Base-by-base conservation (phyloP, 1,140 invertebrate species). In the Leptinotarsa lineolata region DNA sequence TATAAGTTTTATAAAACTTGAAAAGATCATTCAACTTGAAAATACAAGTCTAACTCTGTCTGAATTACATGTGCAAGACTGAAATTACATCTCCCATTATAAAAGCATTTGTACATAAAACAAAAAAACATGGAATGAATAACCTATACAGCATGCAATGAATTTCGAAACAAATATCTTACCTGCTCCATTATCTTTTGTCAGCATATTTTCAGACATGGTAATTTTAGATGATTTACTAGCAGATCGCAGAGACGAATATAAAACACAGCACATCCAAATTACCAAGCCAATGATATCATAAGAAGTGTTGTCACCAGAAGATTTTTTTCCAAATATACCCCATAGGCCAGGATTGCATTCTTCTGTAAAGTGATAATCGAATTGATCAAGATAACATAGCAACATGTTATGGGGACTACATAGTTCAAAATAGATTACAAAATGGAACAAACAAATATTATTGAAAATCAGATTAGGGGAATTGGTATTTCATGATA, bases 261-360 rank as follows among this genome's bases (percentile, higher is more conserved):
- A 99, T 16, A 99, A 88, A 22, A 99, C 94, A 85, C 96, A 98
- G 79, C 92, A 90, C 79, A 97, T 92, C 95, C 96, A 99, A 78
- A 99, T 94, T 12, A 95, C 84, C 46, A 99, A 87, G 22, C 95
- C 95, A 74, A 99, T 91, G 72, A 92, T 91, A 85, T 96, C 94
- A 83, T 96, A 94, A 15, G 87, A 85, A 84, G 89, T 83, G 73
- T 82, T 84, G 72, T 82, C 80, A 61, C 74, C 67, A 16, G 73
- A 71, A 3, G 82, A 72, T 73, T 84, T 78, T 16, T 81, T 80
- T 68, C 83, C 82, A 69, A 88, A 84, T 58, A 88, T 84, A 63
- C 84, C 85, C 18, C 90, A 85, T 68, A 91, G 84, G 64, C 89
- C 90, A 39, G 94, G 92, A 86, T 95, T 96, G 83, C 95, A 97